Conservation (phyloP, 1,140 invertebrate genomes). For the Zaprionus ornatus region DNA sequence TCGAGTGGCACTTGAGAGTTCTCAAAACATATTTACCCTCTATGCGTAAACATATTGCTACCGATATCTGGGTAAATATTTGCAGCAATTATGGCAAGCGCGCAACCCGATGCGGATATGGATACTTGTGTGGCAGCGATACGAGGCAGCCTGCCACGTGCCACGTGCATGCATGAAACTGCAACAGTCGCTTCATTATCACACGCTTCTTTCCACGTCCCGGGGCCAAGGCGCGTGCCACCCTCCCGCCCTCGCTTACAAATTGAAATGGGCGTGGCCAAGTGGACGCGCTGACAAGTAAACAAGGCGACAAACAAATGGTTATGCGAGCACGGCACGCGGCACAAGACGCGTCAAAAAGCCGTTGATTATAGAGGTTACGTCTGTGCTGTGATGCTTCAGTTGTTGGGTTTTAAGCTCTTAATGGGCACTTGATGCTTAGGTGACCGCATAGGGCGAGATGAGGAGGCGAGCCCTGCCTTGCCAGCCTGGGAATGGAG, state of each 20-base stretch:
- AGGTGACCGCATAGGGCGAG: constrained; percentile 8
- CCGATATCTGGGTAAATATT: constrained; percentile 69
- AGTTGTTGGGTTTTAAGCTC: constrained; percentile 72
- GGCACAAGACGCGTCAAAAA: constrained; percentile 69
- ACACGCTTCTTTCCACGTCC: constrained; percentile 59
- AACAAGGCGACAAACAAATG: constrained; percentile 50
- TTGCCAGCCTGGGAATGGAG: neutral
- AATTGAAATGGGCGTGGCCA: constrained; percentile 81
- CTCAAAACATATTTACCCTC: constrained; percentile 67
- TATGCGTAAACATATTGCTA: constrained; percentile 37
- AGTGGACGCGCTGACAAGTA: constrained; percentile 31
- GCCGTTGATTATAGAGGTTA: constrained; percentile 67
- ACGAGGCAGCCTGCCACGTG: constrained; percentile 10
- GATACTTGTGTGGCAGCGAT: constrained; percentile 71
- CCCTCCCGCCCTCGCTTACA: constrained; percentile 47
- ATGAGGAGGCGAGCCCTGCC: neutral
- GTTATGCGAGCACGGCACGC: constrained; percentile 45
- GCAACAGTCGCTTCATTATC: constrained; percentile 71
- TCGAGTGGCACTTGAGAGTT: constrained; percentile 65
- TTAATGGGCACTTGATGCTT: constrained; percentile 78
- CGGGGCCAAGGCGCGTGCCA: constrained; percentile 52
- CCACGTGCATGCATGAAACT: constrained; percentile 70
- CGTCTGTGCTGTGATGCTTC: constrained; percentile 53
- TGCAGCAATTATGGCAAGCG: constrained; percentile 56
- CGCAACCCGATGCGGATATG: constrained; percentile 72